Evolutionary conservation across 2,888 invertebrate species (phyloP), one percentile per base, ranked within the genome.

Genomic region (Capitulum mitella): DNA sequence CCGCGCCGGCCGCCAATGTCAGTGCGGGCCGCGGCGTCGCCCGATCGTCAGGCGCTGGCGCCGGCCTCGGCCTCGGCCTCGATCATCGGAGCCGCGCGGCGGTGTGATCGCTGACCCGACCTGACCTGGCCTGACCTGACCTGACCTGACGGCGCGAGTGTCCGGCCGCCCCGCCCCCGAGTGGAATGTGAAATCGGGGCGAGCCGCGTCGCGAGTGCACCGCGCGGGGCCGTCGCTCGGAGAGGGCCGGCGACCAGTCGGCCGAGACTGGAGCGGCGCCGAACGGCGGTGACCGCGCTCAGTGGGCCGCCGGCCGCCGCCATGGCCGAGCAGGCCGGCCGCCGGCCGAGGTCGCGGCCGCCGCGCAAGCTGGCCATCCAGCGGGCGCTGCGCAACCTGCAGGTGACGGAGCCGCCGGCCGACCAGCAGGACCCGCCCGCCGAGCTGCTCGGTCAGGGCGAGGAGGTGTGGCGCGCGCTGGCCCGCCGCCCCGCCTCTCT

Each of bases 401-500:
- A 26, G 37, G 70, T 70, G 10, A 22, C 70, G 6, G 70, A 37
- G 29, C 70, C 40, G 40, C 0, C 6, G 19, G 22, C 8, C 10
- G 37, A 40, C 10, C 40, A 40, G 22, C 37, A 8, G 3, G 40
- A 40, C 26, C 40, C 10, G 40, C 1, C 16, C 40, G 70, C 37
- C 26, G 70, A 70, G 10, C 70, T 70, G 40, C 37, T 19, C 8
- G 70, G 22, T 3, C 26, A 26, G 1, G 70, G 70, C 37, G 70
- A 70, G 70, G 70, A 70, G 70, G 26, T 22, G 70, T 70, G 70
- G 70, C 70, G 70, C 37, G 70, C 70, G 37, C 70, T 70, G 70
- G 8, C 16, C 8, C 37, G 70, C 22, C 22, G 70, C 10, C 70
- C 70, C 40, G 40, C 26, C 70, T 70, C 70, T 0, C 40, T 70